Evolutionary conservation across 2,888 invertebrate species (phyloP), one percentile per base, ranked within the genome.

Genomic region (Notodonta ziczac): DNA sequence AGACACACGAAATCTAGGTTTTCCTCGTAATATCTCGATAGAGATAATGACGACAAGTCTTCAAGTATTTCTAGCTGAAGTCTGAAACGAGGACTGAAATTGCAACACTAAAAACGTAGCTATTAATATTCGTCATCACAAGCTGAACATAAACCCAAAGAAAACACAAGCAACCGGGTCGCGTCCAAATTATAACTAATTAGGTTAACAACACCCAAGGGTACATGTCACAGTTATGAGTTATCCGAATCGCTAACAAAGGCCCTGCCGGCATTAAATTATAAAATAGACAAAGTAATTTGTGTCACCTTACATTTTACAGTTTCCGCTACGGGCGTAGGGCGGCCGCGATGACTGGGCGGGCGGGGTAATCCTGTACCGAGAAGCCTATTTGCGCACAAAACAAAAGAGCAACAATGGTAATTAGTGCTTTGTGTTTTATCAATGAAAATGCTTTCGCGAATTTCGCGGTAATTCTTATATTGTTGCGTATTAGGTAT

Each of bases 211-310:
- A 58, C 53, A 59, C 56, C 32, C n/a, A 12, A 58, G 63, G 53
- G 50, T 64, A 60, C 56, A 59, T 55, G 63, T 59, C 69, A 65
- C 48, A 54, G 63, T 67, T 66, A 77, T 76, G 69, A 77, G 66
- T 76, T 76, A 77, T 77, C 74, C 69, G 63, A 72, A 72, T 68
- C 67, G 69, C 63, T 62, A 74, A 77, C 74, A 73, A 74, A 74
- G 63, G 65, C 73, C 72, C 44, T 62, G 35, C 69, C 68, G 74
- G 67, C 72, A 73, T 73, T 80, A 73, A 78, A 81, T 84, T 80
- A 84, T 82, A 79, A 82, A 84, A 84, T 78, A 84, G 80, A 76
- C 80, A 74, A 76, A 76, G 84, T 81, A 82, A 84, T 84, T 82
- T 82, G 83, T 73, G 82, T 79, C 84, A 82, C 81, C 80, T 82